phyloP scores from a whole-genome alignment of 2,888 invertebrate genomes.

The Hirtodrosophila cameraria region DNA sequence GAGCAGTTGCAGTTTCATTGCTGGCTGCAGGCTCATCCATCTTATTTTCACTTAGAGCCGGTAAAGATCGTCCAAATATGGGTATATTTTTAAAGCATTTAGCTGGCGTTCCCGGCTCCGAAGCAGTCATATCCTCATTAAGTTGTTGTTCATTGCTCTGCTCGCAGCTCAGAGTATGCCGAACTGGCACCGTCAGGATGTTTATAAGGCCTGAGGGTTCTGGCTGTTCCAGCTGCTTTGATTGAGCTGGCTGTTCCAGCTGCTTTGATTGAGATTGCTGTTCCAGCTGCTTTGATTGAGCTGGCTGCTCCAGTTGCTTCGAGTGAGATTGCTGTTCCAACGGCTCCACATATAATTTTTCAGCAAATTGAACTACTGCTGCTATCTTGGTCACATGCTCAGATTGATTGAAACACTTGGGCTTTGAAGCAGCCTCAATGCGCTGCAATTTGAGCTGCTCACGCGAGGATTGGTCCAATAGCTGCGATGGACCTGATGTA shows the following conservation, averaged over 20 bases:
- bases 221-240: background rate
- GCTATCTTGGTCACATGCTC: slow-evolving; percentile 2
- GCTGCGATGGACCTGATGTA: background rate
- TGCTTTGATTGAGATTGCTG: too few species aligned
- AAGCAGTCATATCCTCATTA: background rate
- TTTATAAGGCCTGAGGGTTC: slow-evolving; percentile 25
- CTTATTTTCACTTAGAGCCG: background rate
- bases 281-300: background rate
- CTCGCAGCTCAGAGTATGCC: background rate
- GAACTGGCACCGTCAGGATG: slow-evolving; percentile 32
- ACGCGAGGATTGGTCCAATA: background rate
- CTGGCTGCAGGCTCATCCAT: background rate
- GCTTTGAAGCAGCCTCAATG: slow-evolving; percentile 51
- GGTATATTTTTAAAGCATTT: slow-evolving; percentile 11
- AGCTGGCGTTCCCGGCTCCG: background rate
- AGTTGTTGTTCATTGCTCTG: background rate
- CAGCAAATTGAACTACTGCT: too few species aligned
- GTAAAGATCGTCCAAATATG: slow-evolving; percentile 2
- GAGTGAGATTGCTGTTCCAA: too few species aligned
- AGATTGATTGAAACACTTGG: slow-evolving; percentile 26
- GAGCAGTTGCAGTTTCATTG: too few species aligned
- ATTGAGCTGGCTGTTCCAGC: too few species aligned
- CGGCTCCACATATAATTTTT: too few species aligned
- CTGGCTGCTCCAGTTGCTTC: background rate
- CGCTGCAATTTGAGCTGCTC: slow-evolving; percentile 25